Conservation (phyloP, 2,113 vertebrate genomes). For the Chloropsis hardwickii region DNA sequence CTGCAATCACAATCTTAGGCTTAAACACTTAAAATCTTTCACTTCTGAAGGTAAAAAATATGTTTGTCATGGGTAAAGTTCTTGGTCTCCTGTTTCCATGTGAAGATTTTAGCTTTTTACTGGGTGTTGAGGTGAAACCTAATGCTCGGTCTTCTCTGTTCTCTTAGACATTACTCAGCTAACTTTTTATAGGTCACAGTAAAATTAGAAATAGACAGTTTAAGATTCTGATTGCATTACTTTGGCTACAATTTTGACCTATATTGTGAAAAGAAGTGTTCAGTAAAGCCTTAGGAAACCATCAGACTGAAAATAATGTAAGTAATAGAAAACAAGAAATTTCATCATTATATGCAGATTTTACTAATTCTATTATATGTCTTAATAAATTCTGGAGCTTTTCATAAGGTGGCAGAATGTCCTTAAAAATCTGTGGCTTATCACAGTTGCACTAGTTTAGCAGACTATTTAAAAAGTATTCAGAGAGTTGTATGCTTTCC, state of each 20-base stretch:
- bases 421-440: neutral
- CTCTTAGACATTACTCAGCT: constrained; percentile 18
- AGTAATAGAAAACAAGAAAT: neutral
- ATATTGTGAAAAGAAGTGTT: constrained; percentile 24
- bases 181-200: constrained; percentile 43
- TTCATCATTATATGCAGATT: neutral
- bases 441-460: neutral
- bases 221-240: neutral
- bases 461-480: neutral
- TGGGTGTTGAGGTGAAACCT: neutral
- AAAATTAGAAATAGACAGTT: constrained; percentile 41
- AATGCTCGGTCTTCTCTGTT: neutral
- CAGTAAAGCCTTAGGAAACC: constrained; percentile 14
- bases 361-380: neutral
- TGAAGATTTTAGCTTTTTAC: neutral
- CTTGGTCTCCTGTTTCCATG: neutral
- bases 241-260: constrained; percentile 19
- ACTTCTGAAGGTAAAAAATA: neutral
- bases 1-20: neutral
- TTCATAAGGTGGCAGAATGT: neutral
- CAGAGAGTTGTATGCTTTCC: neutral
- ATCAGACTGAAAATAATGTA: neutral
- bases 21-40: neutral
- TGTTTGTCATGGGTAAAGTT: neutral
- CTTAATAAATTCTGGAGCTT: neutral